A percentile compares a stretch with the other conserved stretches of the same genome.
These are phyloP conservation scores for Bombus terrestris DNA, from an alignment of 1,140 invertebrate species.

Conservation along the genomic window DNA sequence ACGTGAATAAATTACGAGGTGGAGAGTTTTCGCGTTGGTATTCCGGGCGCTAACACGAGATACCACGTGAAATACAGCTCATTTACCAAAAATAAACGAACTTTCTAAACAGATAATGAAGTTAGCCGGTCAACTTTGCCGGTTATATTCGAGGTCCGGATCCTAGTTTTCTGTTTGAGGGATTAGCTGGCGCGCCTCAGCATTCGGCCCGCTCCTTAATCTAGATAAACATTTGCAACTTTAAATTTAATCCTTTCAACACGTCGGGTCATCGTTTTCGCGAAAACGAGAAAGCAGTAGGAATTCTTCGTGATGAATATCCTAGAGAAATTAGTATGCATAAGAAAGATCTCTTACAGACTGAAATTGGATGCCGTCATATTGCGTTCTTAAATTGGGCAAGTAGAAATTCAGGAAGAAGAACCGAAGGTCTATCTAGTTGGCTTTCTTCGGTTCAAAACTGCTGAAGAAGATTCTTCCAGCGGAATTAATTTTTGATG, in stretches of 20 bases:
- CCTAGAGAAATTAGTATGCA: neutral
- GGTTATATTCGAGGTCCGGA: neutral
- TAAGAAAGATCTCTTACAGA: neutral
- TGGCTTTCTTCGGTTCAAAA: neutral
- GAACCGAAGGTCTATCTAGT: neutral
- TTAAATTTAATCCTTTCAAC: constrained; percentile 24
- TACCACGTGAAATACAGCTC: constrained; percentile 11
- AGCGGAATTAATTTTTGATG: too few relatives aligned
- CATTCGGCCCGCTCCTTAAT: neutral
- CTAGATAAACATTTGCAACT: constrained; percentile 39
- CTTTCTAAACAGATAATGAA: constrained; percentile 42
- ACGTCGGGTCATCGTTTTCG: neutral
- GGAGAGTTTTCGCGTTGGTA: neutral
- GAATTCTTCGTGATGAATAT: neutral
- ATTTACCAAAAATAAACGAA: constrained; percentile 34
- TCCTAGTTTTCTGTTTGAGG: constrained; percentile 12
- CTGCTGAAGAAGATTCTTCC: neutral
- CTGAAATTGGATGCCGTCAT: neutral
- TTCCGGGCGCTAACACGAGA: neutral
- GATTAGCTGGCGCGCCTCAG: neutral
- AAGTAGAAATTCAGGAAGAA: neutral
- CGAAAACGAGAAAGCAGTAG: neutral
- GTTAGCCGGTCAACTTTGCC: constrained; percentile 21
- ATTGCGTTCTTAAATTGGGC: neutral
- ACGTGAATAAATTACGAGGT: constrained; percentile 25